phyloP scores from a whole-genome alignment of 2,888 invertebrate species.

The Coecobrya sp. region DNA sequence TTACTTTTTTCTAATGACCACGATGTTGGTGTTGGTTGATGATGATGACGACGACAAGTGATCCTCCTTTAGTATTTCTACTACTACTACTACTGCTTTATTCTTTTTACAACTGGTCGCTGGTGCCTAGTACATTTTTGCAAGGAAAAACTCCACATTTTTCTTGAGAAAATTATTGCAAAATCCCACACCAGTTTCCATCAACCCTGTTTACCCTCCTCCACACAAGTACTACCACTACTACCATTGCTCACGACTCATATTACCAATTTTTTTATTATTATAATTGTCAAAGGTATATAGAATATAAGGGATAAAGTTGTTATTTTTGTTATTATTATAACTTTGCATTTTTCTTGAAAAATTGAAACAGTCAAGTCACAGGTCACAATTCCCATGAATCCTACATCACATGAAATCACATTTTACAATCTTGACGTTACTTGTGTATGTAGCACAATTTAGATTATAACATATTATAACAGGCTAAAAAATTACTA shows the following conservation, averaged over 20 bases:
- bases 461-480: neutral
- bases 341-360: neutral
- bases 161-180: slow-evolving; percentile 78
- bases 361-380: slow-evolving; percentile 50
- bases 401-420: slow-evolving; percentile 28
- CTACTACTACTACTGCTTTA: slow-evolving; percentile 20
- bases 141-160: slow-evolving; percentile 72
- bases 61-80: slow-evolving; percentile 13
- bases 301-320: neutral
- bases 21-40: slow-evolving; percentile 53
- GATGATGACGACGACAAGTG: slow-evolving; percentile 43
- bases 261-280: slow-evolving; percentile 38
- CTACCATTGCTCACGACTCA: slow-evolving; percentile 30
- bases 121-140: slow-evolving; percentile 51
- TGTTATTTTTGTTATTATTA: neutral
- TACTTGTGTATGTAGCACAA: neutral
- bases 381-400: slow-evolving; percentile 76
- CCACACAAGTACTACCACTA: neutral
- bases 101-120: slow-evolving; percentile 12
- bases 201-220: slow-evolving; percentile 27
- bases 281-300: neutral
- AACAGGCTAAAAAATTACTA: neutral
- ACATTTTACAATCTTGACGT: slow-evolving; percentile 2
- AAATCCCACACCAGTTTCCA: slow-evolving; percentile 77
- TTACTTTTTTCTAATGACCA: slow-evolving; percentile 59